Percentiles rank a stretch among this genome's conserved stretches.
phyloP scores from a whole-genome alignment of 2,113 vertebrate genomes.

The Phylloscopus whistleri region DNA sequence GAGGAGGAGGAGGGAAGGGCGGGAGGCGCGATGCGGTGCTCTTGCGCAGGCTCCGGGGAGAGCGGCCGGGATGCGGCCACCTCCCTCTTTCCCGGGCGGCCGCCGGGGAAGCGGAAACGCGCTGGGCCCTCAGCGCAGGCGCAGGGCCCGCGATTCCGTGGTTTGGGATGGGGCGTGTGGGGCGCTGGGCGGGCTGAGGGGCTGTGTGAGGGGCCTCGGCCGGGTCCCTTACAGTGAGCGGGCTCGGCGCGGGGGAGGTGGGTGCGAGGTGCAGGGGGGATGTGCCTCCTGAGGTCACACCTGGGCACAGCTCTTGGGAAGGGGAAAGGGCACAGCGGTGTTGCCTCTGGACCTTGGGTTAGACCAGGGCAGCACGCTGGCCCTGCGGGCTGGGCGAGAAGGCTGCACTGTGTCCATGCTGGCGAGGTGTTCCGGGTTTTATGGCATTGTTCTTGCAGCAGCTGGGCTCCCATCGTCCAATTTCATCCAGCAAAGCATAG shows the following conservation, averaged over 20 bases:
- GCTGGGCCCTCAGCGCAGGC: accelerated
- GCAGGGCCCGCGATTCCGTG: accelerated
- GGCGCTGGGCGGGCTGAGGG: neutral
- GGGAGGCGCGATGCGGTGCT: neutral
- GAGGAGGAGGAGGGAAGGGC: neutral
- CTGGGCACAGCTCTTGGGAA: neutral
- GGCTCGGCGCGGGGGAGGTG: accelerated
- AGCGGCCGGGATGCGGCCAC: neutral
- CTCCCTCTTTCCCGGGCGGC: neutral
- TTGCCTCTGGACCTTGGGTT: neutral
- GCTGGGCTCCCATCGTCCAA: neutral
- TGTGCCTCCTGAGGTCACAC: too few relatives aligned
- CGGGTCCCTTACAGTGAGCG: accelerated
- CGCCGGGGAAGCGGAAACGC: neutral
- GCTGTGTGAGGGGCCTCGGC: accelerated
- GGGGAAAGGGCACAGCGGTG: too few relatives aligned
- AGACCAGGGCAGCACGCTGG: neutral
- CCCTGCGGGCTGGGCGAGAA: too few relatives aligned
- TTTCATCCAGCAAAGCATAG: neutral
- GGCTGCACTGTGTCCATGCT: accelerated
- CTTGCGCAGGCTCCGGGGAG: neutral
- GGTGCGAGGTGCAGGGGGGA: neutral
- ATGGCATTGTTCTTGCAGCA: accelerated
- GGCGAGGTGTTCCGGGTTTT: neutral
- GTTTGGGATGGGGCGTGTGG: accelerated